Conservation (phyloP, 1,140 invertebrate species). For the Octopus sinensis region DNA sequence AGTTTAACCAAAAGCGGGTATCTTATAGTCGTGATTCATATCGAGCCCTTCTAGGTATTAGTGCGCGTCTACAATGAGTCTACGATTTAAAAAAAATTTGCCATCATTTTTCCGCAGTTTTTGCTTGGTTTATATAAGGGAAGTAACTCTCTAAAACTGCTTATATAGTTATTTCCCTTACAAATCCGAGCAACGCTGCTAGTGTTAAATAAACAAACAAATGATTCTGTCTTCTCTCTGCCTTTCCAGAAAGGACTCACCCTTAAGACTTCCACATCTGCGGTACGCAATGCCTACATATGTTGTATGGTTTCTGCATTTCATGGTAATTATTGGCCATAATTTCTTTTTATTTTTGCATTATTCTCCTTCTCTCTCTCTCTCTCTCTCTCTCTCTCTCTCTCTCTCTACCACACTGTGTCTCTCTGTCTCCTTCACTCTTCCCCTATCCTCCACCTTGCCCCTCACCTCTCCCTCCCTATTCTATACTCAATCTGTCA, state of each 20-base stretch:
- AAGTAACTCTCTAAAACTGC: too few relatives aligned
- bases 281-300: conserved; percentile 76
- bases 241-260: conserved; percentile 69
- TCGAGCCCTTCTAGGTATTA: too few relatives aligned
- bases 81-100: too few relatives aligned
- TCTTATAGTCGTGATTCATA: too few relatives aligned
- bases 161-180: conserved; percentile 71
- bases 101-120: too few relatives aligned
- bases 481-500: too few relatives aligned
- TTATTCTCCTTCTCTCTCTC: neutral
- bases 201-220: conserved; percentile 67
- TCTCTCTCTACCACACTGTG: neutral
- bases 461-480: too few relatives aligned
- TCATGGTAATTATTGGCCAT: conserved; percentile 45
- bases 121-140: too few relatives aligned
- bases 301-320: conserved; percentile 69
- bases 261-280: conserved; percentile 74
- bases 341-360: too few relatives aligned
- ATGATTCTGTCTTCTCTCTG: conserved; percentile 18
- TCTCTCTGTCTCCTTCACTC: neutral
- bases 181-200: conserved; percentile 68
- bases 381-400: neutral
- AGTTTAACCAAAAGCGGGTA: too few relatives aligned
- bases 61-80: too few relatives aligned
- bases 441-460: neutral